phyloP scores from a whole-genome alignment of 2,113 vertebrate species.

The Neolamprologus tretocephalus region DNA sequence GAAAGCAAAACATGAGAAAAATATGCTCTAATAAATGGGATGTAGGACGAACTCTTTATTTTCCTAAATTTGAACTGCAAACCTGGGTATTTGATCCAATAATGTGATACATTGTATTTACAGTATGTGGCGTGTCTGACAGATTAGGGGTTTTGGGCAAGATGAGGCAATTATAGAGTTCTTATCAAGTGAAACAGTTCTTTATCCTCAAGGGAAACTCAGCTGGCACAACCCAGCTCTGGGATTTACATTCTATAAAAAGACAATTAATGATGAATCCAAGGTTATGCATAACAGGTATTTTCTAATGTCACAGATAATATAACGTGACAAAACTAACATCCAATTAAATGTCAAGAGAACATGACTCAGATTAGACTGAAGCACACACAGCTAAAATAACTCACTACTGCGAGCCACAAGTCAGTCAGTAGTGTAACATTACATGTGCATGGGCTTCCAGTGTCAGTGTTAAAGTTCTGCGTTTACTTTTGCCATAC shows the following conservation, averaged over 20 bases:
- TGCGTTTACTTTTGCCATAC: neutral
- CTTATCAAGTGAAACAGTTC: neutral
- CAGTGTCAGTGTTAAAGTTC: neutral
- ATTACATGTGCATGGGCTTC: neutral
- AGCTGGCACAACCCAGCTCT: neutral
- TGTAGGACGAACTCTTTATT: neutral
- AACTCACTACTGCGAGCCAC: neutral
- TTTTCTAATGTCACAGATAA: neutral
- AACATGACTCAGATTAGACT: neutral
- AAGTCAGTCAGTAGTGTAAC: neutral
- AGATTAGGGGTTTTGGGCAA: neutral
- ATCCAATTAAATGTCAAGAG: neutral
- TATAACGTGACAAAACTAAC: neutral
- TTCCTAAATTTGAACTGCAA: neutral
- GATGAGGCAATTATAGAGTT: neutral
- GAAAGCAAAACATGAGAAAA: neutral
- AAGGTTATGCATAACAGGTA: neutral
- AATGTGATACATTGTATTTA: neutral
- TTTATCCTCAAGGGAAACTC: neutral
- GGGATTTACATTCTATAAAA: neutral
- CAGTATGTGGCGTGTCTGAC: neutral
- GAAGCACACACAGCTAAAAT: neutral
- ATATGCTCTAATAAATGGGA: neutral
- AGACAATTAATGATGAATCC: neutral
- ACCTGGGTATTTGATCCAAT: neutral